A percentile compares a stretch with the other conserved stretches of the same genome.
Evolutionary conservation across 1,140 invertebrate species (phyloP).

Genomic region (Eubasilissa regina): DNA sequence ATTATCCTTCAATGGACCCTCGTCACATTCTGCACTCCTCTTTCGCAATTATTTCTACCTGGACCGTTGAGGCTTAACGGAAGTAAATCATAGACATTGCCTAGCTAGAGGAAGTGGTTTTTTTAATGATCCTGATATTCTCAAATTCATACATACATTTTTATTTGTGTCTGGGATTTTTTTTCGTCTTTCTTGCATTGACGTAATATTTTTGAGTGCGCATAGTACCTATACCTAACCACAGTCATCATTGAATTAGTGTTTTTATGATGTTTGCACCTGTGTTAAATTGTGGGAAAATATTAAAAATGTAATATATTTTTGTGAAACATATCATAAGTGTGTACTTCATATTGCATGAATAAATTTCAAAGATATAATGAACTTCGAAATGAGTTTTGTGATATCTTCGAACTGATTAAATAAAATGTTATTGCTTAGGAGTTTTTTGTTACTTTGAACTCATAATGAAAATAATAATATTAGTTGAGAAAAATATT

Average conservation of each 20-base stretch:
- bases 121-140: conserved; percentile 27
- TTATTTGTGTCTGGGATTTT: too few species aligned
- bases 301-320: neutral
- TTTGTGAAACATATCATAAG: too few species aligned
- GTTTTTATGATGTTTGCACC: neutral
- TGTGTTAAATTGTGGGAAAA: conserved; percentile 2
- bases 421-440: too few species aligned
- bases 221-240: neutral
- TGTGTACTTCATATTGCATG: too few species aligned
- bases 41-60: conserved; percentile 55
- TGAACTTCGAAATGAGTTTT: too few species aligned
- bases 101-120: conserved; percentile 32
- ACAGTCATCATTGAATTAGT: neutral
- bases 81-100: conserved; percentile 60
- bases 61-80: conserved; percentile 46
- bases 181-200: too few species aligned
- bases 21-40: conserved; percentile 17
- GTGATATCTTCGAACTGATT: too few species aligned
- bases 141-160: too few species aligned
- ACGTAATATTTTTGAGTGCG: neutral
- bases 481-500: too few species aligned
- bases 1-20: conserved; percentile 44
- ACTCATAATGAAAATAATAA: too few species aligned
- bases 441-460: too few species aligned
- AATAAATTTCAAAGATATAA: too few species aligned